Percentiles rank a stretch among this genome's conserved stretches.
phyloP scores from a whole-genome alignment of 2,113 vertebrate genomes.

The Phalacrocorax brasilianus region DNA sequence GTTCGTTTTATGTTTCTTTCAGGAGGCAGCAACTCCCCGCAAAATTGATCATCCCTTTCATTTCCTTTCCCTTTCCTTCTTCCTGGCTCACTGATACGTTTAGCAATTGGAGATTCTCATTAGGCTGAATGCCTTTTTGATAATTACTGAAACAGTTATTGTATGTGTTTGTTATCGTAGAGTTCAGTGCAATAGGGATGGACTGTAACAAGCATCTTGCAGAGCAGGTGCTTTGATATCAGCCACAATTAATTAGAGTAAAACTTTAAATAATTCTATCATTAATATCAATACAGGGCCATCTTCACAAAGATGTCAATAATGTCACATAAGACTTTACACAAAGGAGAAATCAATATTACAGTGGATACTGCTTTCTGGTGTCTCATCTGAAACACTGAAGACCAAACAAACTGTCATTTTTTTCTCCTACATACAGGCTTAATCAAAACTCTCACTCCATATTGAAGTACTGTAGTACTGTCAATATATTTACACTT shows the following conservation, averaged over 20 bases:
- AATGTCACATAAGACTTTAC: background rate
- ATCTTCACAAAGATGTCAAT: background rate
- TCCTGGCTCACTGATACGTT: background rate
- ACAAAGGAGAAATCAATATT: background rate
- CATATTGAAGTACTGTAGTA: background rate
- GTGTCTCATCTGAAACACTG: background rate
- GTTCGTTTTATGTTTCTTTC: background rate
- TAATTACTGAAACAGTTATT: background rate
- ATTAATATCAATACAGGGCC: background rate
- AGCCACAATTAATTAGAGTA: background rate
- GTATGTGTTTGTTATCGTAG: background rate
- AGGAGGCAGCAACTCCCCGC: background rate
- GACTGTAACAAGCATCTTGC: background rate
- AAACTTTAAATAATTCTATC: background rate
- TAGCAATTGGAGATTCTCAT: background rate
- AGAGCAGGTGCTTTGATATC: background rate
- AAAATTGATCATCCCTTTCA: background rate
- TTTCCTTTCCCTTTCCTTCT: background rate
- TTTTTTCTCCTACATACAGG: background rate
- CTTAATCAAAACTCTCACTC: background rate
- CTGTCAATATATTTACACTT: background rate
- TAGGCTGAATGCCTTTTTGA: background rate
- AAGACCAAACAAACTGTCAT: background rate
- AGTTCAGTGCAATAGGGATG: background rate
- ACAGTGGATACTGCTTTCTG: background rate